A percentile compares a stretch with the other conserved stretches of the same genome.
Conservation (phyloP, 2,888 invertebrate genomes). For the Drepana falcataria region DNA sequence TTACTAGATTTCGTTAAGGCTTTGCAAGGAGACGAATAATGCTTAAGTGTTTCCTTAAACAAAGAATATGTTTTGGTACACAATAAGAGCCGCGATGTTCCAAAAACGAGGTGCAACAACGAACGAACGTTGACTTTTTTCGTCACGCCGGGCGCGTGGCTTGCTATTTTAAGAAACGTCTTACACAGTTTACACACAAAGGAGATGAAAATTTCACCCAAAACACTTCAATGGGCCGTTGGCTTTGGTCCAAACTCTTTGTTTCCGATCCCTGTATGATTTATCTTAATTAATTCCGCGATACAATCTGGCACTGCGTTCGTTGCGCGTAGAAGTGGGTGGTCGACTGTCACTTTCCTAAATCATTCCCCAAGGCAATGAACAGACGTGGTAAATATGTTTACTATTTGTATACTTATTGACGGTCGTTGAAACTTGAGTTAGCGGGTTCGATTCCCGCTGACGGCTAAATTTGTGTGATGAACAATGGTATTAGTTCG, state of each 20-base stretch:
- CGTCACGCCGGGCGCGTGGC: constrained; percentile 28
- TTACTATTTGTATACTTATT: no score
- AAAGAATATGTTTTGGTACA: constrained; percentile 4
- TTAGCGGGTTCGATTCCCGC: no score
- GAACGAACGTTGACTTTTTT: constrained; percentile 46
- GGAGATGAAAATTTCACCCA: constrained; percentile 38
- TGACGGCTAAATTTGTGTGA: no score
- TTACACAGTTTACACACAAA: constrained; percentile 53
- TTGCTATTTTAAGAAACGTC: constrained; percentile 32
- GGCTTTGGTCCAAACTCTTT: constrained; percentile 61
- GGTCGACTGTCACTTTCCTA: background rate
- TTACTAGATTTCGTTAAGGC: no score
- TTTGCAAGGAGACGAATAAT: no score
- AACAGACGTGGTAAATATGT: no score
- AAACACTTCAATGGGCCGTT: constrained; percentile 32
- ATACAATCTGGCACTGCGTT: background rate
- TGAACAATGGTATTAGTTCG: no score
- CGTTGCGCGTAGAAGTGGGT: background rate
- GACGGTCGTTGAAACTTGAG: no score
- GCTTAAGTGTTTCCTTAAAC: background rate
- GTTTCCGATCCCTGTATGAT: constrained; percentile 51
- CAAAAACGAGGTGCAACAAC: constrained; percentile 18
- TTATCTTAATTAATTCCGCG: constrained; percentile 30
- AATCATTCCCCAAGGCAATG: no score
- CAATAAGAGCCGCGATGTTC: constrained; percentile 10